phyloP scores from a whole-genome alignment of 2,113 vertebrate species.

The Orycteropus afer region DNA sequence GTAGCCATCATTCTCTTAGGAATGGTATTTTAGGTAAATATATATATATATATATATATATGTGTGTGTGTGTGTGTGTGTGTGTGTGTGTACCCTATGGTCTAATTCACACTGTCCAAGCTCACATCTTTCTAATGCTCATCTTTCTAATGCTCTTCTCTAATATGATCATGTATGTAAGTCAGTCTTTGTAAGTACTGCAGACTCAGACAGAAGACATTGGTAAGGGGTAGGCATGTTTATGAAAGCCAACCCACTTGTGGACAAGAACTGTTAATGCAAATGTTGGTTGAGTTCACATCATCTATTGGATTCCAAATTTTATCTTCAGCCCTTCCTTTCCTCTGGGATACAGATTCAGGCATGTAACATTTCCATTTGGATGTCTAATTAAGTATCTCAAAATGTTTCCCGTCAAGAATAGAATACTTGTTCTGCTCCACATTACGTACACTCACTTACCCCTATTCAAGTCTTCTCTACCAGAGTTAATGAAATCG shows the following conservation, averaged over 20 bases:
- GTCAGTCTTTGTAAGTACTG: background rate
- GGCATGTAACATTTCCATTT: background rate
- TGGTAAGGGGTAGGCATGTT: background rate
- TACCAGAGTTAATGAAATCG: background rate
- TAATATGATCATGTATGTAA: background rate
- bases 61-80: too few relatives aligned
- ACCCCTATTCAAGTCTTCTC: background rate
- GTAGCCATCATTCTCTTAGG: background rate
- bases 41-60: background rate
- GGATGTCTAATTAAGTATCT: background rate
- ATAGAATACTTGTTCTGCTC: background rate
- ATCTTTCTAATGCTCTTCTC: background rate
- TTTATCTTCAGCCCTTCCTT: background rate
- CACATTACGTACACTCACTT: fast-evolving
- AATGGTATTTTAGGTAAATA: background rate
- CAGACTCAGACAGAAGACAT: background rate
- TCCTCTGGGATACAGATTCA: background rate
- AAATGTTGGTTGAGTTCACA: background rate
- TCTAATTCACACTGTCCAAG: background rate
- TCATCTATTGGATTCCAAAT: background rate
- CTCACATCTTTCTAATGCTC: background rate
- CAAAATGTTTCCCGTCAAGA: background rate
- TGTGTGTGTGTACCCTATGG: too few relatives aligned
- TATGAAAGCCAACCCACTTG: background rate
- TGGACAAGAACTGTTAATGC: background rate